Evolutionary conservation across 1,140 invertebrate species (phyloP).

Genomic region (Amyelois transitella): DNA sequence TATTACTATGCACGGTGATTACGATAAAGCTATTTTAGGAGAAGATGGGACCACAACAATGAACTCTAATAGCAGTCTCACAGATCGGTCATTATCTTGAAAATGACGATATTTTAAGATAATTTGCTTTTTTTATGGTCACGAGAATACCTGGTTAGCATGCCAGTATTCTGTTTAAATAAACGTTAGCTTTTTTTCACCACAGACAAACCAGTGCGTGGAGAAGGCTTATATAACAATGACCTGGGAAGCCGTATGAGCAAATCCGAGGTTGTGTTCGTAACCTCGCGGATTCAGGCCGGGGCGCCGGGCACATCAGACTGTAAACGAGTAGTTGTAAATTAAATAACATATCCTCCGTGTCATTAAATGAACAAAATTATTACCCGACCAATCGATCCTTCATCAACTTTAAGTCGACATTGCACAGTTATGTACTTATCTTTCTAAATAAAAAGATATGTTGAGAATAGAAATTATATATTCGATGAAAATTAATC

Average conservation of each 20-base stretch:
- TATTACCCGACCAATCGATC: too few species aligned
- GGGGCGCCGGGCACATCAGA: background rate
- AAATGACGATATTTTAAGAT: background rate
- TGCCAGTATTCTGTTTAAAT: background rate
- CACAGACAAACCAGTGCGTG: too few species aligned
- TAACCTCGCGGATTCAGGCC: background rate
- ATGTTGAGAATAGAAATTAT: too few species aligned
- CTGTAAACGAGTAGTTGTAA: background rate
- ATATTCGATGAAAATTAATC: too few species aligned
- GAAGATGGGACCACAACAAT: conserved; percentile 27
- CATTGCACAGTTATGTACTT: too few species aligned
- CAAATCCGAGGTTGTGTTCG: background rate
- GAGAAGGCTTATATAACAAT: background rate
- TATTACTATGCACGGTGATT: conserved; percentile 35
- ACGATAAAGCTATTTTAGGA: conserved; percentile 37
- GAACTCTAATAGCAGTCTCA: conserved; percentile 21
- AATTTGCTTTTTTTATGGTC: background rate
- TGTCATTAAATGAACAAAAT: too few species aligned
- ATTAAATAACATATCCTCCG: too few species aligned
- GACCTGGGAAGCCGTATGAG: background rate
- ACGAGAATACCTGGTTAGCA: background rate
- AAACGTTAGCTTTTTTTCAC: too few species aligned
- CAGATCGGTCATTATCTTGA: conserved; percentile 2
- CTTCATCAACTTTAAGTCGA: too few species aligned
- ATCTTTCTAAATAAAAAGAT: too few species aligned